Percentiles rank a stretch among this genome's conserved stretches.
Conservation (phyloP, 2,797 vertebrate species). For the Prunella strophiata region DNA sequence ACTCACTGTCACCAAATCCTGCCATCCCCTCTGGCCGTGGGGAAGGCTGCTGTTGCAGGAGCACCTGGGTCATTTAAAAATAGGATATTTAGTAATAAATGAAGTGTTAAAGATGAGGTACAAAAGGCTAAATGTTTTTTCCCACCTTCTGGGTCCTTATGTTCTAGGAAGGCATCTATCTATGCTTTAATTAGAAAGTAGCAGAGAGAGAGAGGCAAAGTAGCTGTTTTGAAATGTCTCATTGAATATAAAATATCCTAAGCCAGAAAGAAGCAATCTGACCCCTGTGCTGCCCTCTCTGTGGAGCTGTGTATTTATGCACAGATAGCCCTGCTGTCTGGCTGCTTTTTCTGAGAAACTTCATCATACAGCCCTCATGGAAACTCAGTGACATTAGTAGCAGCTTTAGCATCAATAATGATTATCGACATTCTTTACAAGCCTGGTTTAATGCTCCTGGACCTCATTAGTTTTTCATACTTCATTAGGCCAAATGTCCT, state of each 20-base stretch:
- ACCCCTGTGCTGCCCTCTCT: background rate
- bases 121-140: conserved; percentile 43
- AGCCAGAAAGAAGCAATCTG: background rate
- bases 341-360: background rate
- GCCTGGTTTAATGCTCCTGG: conserved; percentile 4
- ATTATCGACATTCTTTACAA: conserved; percentile 40
- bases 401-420: background rate
- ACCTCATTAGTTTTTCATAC: conserved; percentile 36
- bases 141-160: background rate
- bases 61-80: conserved; percentile 16
- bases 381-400: background rate
- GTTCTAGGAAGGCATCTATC: background rate
- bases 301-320: background rate
- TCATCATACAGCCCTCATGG: background rate
- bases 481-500: conserved; percentile 30
- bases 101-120: conserved; percentile 65
- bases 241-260: background rate
- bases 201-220: background rate
- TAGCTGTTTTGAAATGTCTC: background rate
- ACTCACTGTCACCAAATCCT: background rate
- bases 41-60: conserved; percentile 51
- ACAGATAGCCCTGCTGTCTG: background rate
- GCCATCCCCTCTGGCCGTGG: background rate
- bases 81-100: conserved; percentile 69
- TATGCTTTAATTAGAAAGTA: conserved; percentile 12